Conservation (phyloP, 1,140 invertebrate genomes). For the Macrostomum lignano region DNA sequence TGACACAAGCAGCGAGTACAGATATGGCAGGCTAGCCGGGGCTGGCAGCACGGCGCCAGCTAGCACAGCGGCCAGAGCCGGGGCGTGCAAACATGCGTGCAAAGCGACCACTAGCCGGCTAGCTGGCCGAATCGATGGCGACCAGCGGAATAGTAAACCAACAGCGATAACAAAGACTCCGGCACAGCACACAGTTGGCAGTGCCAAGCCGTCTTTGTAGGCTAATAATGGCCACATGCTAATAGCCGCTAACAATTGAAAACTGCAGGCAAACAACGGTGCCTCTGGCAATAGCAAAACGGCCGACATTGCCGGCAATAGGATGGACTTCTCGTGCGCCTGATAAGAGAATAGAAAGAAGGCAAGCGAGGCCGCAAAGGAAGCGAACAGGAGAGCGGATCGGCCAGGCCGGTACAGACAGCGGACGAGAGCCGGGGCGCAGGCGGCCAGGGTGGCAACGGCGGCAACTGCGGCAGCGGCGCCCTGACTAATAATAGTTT, state of each 20-base stretch:
- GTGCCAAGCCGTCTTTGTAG: too few relatives aligned
- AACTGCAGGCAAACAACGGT: not conserved
- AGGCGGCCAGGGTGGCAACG: constrained; percentile 21
- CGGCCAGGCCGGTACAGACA: constrained; percentile 4
- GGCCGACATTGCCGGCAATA: constrained; percentile 44
- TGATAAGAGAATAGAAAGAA: constrained; percentile 93
- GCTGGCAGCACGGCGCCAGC: too few relatives aligned
- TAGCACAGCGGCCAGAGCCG: too few relatives aligned
- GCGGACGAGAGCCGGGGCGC: constrained; percentile 7
- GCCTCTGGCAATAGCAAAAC: not conserved
- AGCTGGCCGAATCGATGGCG: too few relatives aligned
- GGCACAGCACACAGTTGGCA: too few relatives aligned
- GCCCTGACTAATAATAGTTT: constrained; percentile 11
- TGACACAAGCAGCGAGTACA: too few relatives aligned
- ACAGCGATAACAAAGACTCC: too few relatives aligned
- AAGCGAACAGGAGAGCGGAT: not conserved
- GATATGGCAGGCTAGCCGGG: too few relatives aligned
- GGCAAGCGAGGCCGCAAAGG: constrained; percentile 37
- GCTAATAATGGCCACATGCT: constrained; percentile 4
- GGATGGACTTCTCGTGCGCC: constrained; percentile 85
- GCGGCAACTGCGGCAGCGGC: constrained; percentile 8
- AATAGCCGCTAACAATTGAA: not conserved
- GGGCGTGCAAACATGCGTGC: too few relatives aligned
- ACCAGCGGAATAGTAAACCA: too few relatives aligned
- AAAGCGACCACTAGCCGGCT: too few relatives aligned